A percentile compares a stretch with the other conserved stretches of the same genome.
Conservation (phyloP, 1,140 invertebrate species). For the Psix sp. region DNA sequence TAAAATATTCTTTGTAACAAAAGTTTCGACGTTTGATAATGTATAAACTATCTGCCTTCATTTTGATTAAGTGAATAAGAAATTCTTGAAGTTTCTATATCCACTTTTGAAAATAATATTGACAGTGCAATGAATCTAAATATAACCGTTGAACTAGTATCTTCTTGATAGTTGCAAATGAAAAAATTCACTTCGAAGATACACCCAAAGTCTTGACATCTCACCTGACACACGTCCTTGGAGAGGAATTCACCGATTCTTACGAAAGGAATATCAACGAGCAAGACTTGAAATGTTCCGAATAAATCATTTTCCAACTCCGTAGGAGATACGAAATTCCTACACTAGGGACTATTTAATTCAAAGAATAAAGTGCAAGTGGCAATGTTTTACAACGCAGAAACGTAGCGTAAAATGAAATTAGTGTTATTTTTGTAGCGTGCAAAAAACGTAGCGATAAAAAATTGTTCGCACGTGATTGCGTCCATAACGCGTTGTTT, state of each 20-base stretch:
- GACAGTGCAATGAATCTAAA: neutral
- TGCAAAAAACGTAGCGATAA: no score
- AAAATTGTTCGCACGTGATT: no score
- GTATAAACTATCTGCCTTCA: no score
- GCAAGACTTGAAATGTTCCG: neutral
- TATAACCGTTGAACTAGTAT: neutral
- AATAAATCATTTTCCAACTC: constrained; percentile 1
- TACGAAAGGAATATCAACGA: constrained; percentile 7
- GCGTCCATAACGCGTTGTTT: no score
- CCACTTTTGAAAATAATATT: no score
- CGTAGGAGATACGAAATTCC: constrained; percentile 1
- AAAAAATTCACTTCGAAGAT: neutral
- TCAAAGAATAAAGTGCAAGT: constrained; percentile 3
- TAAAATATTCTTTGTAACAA: no score
- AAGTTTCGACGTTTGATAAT: no score
- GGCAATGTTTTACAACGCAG: neutral
- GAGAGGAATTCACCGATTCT: constrained; percentile 9
- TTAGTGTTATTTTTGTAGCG: neutral
- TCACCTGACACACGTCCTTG: constrained; percentile 8
- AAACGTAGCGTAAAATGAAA: neutral
- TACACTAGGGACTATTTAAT: neutral
- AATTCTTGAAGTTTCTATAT: no score
- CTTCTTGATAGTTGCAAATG: constrained; percentile 5
- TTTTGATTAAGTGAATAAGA: no score
- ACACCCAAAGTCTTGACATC: neutral